Percentiles rank a stretch among this genome's conserved stretches.
Evolutionary conservation across 2,113 vertebrate species (phyloP).

Genomic region (Loxodonta africana): DNA sequence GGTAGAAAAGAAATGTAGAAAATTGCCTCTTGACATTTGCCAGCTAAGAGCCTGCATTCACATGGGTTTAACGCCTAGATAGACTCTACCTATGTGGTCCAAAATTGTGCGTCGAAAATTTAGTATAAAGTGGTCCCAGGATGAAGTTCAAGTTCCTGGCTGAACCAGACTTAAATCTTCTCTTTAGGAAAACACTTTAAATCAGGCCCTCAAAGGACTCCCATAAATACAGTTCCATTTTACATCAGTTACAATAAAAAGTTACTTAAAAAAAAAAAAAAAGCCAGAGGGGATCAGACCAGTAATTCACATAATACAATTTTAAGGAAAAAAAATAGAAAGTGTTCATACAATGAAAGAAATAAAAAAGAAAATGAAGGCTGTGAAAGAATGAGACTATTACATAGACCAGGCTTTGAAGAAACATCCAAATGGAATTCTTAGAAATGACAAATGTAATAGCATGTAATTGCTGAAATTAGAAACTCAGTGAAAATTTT

Average conservation of each 20-base stretch:
- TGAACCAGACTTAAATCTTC: not conserved
- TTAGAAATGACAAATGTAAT: not conserved
- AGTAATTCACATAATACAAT: not conserved
- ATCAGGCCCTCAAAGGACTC: not conserved
- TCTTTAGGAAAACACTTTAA: constrained; percentile 43
- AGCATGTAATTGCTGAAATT: not conserved
- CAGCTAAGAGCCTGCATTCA: not conserved
- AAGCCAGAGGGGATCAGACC: not conserved
- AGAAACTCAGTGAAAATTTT: not conserved
- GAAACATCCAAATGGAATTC: not conserved
- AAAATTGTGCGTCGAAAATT: not conserved
- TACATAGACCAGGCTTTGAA: not conserved
- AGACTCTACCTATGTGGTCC: not conserved
- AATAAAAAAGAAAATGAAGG: not conserved
- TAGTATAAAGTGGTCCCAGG: not conserved
- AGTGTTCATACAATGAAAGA: not conserved
- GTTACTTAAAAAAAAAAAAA: not conserved
- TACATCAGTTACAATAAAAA: constrained; percentile 8
- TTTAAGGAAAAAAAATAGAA: not conserved
- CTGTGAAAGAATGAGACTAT: constrained; percentile 12
- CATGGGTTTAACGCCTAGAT: not conserved
- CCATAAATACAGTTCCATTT: not conserved
- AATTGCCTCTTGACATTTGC: not conserved
- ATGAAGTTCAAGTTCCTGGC: constrained; percentile 23
- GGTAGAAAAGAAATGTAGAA: not conserved